Base-by-base conservation (phyloP, 2,797 vertebrate genomes). In the Labroides dimidiatus region DNA sequence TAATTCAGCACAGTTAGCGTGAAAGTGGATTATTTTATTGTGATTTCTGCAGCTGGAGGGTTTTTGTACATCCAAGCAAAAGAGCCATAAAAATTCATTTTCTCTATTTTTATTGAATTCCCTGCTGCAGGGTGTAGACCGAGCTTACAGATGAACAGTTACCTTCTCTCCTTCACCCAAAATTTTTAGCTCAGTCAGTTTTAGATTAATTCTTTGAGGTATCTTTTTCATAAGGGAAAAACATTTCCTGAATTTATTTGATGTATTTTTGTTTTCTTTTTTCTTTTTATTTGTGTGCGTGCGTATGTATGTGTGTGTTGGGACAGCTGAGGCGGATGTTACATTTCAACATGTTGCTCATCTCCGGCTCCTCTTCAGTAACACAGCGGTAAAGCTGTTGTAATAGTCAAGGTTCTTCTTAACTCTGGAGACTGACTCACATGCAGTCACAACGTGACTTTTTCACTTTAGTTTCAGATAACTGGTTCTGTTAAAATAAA, bases 21-120 rank as follows among this genome's bases (percentile, higher is more conserved):
- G 58, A 80, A 87, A 82, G n/a, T 6, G 52, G 72, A 75, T 82
- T 75, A 64, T 59, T 66, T 80, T 81, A 69, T 64, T 61, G 63
- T 24, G 33, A 79, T 59, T 77, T 77, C 30, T 77, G 62, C n/a
- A 53, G 20, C 44, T 12, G 21, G 62, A 19, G 48, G 49, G 24
- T 39, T 78, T 81, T 80, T 48, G 60, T 48, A 49, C 36, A 7
- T 53, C 36, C 14, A 45, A 48, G 45, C 60, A 75, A 75, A 27
- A 2, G 11, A 51, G 27, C 23, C 24, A 66, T 68, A 47, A 64
- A 75, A 69, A 45, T 24, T 0, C 4, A 58, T 44, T 51, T 59
- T 42, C 17, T 63, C 13, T 23, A 0, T 53, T 20, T 37, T 19
- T 19, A 24, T 4, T 54, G 23, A 16, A 41, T 51, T 17, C 23